A percentile compares a stretch with the other conserved stretches of the same genome.
phyloP scores from a whole-genome alignment of 2,888 invertebrate genomes.

The Ectobius pallidus region DNA sequence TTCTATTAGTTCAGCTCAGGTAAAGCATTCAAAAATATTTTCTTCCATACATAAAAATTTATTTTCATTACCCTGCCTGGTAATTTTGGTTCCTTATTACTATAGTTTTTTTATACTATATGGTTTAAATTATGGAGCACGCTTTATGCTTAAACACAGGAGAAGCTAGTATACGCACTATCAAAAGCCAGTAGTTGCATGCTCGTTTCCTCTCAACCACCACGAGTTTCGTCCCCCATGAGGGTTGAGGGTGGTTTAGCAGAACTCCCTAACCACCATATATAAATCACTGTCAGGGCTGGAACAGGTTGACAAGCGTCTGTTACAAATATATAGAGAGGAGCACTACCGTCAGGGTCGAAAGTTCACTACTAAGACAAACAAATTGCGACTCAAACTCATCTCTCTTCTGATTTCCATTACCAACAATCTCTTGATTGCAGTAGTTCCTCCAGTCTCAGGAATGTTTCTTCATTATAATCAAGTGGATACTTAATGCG shows the following conservation, averaged over 20 bases:
- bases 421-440: conserved; percentile 17
- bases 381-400: conserved; percentile 29
- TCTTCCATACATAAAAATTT: too few relatives aligned
- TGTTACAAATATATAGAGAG: conserved; percentile 1
- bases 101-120: too few relatives aligned
- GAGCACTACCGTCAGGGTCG: not conserved
- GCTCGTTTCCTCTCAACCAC: not conserved
- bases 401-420: conserved; percentile 12
- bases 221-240: conserved; percentile 9
- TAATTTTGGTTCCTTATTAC: too few relatives aligned
- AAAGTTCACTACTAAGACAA: conserved; percentile 24
- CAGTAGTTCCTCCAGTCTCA: not conserved
- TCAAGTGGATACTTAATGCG: too few relatives aligned
- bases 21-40: too few relatives aligned
- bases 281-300: conserved; percentile 34
- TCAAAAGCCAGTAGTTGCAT: conserved; percentile 12
- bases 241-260: not conserved
- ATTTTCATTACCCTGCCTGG: too few relatives aligned
- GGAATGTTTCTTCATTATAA: too few relatives aligned
- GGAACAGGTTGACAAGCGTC: conserved; percentile 20
- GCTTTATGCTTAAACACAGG: not conserved
- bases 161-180: not conserved
- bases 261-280: conserved; percentile 21
- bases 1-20: too few relatives aligned
- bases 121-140: too few relatives aligned